Evolutionary conservation across 2,797 vertebrate species (phyloP), one percentile per base, ranked within the genome.

Genomic region (Carapus acus): DNA sequence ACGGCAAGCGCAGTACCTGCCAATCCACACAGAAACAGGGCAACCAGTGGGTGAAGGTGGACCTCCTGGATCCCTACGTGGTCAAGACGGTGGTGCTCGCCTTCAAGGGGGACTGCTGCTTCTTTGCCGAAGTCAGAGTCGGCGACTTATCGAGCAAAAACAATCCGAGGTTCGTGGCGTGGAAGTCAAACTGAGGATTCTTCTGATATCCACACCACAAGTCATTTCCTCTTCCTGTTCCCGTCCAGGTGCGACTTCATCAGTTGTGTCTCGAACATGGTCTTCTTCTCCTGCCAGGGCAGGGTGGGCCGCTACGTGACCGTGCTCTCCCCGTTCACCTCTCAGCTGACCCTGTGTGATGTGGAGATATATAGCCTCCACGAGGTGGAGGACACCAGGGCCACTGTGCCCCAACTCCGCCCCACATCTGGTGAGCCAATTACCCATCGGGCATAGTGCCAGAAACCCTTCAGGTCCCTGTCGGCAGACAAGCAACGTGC

Each of bases 301-400:
- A 13, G 34, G 12, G 22, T 47, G 22, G 66, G 66, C 24, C 55
- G 55, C n/a, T 55, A 39, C 19, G 66, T 64, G 24, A 64, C 50
- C 7, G 24, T 69, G 2, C 16, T 29, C 9, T 54, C 43, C 24
- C 39, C 43, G 8, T 13, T 16, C 1, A 12, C 18, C 22, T 38
- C 60, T 4, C 6, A 33, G 21, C 7, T 27, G n/a, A 11, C 6
- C 13, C 38, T 69, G 43, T 69, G 56, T 48, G 60, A 64, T 20
- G 31, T 69, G 7, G 38, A 64, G 43, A 27, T 69, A 43, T 64
- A 40, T 34, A 55, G 60, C 39, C 51, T 43, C 7, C 9, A 2
- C 3, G 12, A 3, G 14, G 3, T 33, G 3, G 31, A n/a, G n/a
- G n/a, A n/a, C 14, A 27, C 24, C 24, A 5, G 24, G 9, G 9